Evolutionary conservation across 2,797 vertebrate species (phyloP).

Genomic region (Anguilla obscura): DNA sequence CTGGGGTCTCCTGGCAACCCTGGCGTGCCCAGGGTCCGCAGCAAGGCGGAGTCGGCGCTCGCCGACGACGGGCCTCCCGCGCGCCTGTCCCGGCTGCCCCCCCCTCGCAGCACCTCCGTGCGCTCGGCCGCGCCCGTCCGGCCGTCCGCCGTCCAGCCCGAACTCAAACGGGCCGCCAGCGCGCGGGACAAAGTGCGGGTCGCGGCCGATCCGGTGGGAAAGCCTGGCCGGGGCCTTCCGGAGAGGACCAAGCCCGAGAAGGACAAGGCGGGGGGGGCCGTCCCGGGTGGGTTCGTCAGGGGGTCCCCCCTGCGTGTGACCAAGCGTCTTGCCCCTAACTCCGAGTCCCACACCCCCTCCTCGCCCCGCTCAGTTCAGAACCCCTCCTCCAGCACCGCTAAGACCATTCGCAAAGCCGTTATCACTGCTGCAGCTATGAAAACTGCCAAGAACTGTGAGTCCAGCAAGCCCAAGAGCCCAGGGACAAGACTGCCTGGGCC

Average conservation of each 20-base stretch:
- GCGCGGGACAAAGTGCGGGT: constrained; percentile 51
- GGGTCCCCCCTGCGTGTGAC: constrained; percentile 68
- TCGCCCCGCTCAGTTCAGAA: constrained; percentile 56
- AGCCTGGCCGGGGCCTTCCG: constrained; percentile 36
- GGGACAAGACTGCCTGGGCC: constrained; percentile 61
- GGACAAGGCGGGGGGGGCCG: constrained; percentile 53
- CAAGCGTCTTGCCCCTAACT: constrained; percentile 70
- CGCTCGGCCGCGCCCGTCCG: constrained; percentile 52
- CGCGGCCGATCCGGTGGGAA: constrained; percentile 38
- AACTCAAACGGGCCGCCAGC: constrained; percentile 65
- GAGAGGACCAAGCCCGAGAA: constrained; percentile 57
- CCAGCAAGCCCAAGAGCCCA: constrained; percentile 57
- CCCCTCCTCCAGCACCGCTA: constrained; percentile 67
- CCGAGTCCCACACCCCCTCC: constrained; percentile 57
- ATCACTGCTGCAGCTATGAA: constrained; percentile 70
- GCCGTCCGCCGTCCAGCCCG: constrained; percentile 44
- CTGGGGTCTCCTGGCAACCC: constrained; percentile 52
- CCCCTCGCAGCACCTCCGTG: constrained; percentile 56
- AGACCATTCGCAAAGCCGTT: constrained; percentile 73
- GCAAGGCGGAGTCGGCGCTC: constrained; percentile 58
- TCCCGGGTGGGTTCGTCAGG: constrained; percentile 60
- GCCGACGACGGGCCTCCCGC: constrained; percentile 43
- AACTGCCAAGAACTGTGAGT: constrained; percentile 59
- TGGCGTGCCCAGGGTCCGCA: constrained; percentile 60
- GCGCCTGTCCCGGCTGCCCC: constrained; percentile 47